Conservation (phyloP, 2,113 vertebrate genomes). For the Pleuronectes platessa region DNA sequence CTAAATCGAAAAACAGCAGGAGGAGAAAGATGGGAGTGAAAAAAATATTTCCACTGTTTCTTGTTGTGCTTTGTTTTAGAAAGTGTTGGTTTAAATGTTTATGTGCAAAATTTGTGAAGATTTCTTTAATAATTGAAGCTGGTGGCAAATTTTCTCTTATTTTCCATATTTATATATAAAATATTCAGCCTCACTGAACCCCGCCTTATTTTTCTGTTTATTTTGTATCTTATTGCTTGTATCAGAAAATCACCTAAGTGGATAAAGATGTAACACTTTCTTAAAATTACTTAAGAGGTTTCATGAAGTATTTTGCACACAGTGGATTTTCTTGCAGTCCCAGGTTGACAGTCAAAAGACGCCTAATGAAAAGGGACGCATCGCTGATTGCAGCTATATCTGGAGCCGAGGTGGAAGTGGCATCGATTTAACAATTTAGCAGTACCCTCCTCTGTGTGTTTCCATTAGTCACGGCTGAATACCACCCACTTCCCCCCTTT, state of each 20-base stretch:
- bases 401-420: constrained; percentile 93
- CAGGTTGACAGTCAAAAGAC: constrained; percentile 89
- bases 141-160: constrained; percentile 9
- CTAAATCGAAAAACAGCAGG: constrained; percentile 69
- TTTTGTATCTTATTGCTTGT: constrained; percentile 13
- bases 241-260: constrained; percentile 33
- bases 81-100: constrained; percentile 31
- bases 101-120: constrained; percentile 23
- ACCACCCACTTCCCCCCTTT: constrained; percentile 83
- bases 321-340: constrained; percentile 85
- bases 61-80: constrained; percentile 42
- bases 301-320: constrained; percentile 80
- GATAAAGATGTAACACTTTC: constrained; percentile 53
- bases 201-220: constrained; percentile 28
- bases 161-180: neutral
- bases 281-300: constrained; percentile 68
- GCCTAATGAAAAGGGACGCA: constrained; percentile 98
- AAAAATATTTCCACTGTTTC: constrained; percentile 33
- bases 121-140: constrained; percentile 38
- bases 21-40: constrained; percentile 47
- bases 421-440: constrained; percentile 93
- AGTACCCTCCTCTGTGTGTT: constrained; percentile 89
- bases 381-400: constrained; percentile 96
- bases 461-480: constrained; percentile 92
- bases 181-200: constrained; percentile 24